phyloP scores from a whole-genome alignment of 35 echinoderm and acorn worm genomes.

The Apostichopus parvimensis region DNA sequence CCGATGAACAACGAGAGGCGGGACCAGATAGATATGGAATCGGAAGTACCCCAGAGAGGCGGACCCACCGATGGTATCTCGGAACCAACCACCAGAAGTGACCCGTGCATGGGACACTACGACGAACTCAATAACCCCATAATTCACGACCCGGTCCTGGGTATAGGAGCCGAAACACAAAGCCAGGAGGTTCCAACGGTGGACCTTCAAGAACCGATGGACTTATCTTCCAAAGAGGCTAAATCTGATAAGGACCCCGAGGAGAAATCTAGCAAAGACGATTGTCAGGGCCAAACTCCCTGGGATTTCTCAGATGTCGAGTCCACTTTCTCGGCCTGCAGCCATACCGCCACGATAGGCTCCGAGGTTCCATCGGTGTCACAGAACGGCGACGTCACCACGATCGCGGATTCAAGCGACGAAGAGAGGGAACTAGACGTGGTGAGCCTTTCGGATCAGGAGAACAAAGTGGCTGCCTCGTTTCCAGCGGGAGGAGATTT shows the following conservation, averaged over 20 bases:
- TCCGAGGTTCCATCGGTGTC: conserved; percentile 37
- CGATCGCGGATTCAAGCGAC: conserved; percentile 43
- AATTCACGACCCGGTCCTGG: conserved; percentile 44
- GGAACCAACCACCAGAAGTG: background rate
- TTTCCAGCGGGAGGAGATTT: conserved; percentile 15
- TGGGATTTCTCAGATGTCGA: conserved; percentile 52
- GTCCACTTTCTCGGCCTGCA: conserved; percentile 54
- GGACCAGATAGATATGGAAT: background rate
- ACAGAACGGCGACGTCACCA: conserved; percentile 48
- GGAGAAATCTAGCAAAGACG: conserved; percentile 31
- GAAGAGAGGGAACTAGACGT: conserved; percentile 50
- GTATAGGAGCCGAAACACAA: conserved; percentile 27
- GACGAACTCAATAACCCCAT: conserved; percentile 31
- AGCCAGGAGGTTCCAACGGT: conserved; percentile 40
- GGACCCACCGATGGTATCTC: conserved; percentile 1
- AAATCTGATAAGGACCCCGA: conserved; percentile 50
- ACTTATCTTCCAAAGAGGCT: conserved; percentile 53
- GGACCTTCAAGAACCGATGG: conserved; percentile 50
- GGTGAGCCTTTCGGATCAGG: conserved; percentile 47
- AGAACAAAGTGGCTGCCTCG: conserved; percentile 37
- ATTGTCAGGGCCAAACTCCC: conserved; percentile 40
- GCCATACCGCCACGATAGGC: conserved; percentile 46
- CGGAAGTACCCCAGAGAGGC: background rate
- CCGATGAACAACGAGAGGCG: background rate
- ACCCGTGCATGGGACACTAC: conserved; percentile 31